A percentile compares a stretch with the other conserved stretches of the same genome.
Evolutionary conservation across 2,113 vertebrate genomes (phyloP).

Genomic region (Hippoglossus stenolepis): DNA sequence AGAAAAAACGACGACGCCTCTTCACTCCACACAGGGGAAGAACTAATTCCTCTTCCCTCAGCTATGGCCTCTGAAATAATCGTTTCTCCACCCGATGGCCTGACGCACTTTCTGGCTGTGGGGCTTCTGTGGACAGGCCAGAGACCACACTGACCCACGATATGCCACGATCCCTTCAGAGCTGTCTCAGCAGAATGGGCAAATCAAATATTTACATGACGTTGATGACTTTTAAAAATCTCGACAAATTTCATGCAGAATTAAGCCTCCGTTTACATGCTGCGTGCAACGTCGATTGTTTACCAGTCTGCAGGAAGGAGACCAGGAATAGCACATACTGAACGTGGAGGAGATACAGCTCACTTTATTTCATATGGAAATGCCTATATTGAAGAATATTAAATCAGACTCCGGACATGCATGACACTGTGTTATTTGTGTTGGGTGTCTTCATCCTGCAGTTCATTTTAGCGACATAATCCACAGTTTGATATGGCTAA

Average conservation of each 20-base stretch:
- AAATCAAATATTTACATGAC: slow-evolving; percentile 5
- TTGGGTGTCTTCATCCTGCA: slow-evolving; percentile 7
- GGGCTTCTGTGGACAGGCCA: background rate
- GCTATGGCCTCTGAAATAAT: slow-evolving; percentile 1
- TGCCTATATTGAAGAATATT: slow-evolving; percentile 40
- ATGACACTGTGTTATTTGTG: background rate
- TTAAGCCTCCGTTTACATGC: background rate
- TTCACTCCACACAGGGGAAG: background rate
- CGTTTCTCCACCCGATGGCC: slow-evolving; percentile 6
- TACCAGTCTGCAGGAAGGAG: slow-evolving; percentile 13
- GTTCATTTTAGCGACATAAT: slow-evolving; percentile 5
- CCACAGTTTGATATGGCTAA: slow-evolving; percentile 31
- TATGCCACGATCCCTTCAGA: background rate
- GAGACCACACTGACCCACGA: slow-evolving; percentile 2
- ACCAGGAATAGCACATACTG: slow-evolving; percentile 17
- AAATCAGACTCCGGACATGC: slow-evolving; percentile 9
- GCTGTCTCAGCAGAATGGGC: slow-evolving; percentile 9
- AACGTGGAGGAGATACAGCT: slow-evolving; percentile 1
- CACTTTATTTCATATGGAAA: slow-evolving; percentile 37
- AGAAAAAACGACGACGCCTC: slow-evolving; percentile 38
- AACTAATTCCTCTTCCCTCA: slow-evolving; percentile 29
- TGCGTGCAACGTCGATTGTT: background rate
- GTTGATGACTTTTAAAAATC: slow-evolving; percentile 3
- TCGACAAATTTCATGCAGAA: slow-evolving; percentile 5
- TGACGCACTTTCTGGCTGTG: background rate